Conservation (phyloP, 2,113 vertebrate species). For the Bujurquina vittata region DNA sequence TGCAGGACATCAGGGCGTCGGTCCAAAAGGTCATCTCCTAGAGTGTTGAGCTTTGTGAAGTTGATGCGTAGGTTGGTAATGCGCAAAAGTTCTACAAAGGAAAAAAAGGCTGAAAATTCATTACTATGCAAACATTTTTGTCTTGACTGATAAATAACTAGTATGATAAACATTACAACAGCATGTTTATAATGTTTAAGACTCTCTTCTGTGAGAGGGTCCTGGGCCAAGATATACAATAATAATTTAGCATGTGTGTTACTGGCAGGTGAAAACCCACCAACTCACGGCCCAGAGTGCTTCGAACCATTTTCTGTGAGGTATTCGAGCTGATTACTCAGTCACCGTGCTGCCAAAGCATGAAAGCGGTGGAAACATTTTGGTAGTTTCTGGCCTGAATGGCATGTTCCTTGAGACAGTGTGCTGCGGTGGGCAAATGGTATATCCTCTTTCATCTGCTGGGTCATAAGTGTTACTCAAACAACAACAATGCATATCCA, state of each 20-base stretch:
- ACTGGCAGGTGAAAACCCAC: too few relatives aligned
- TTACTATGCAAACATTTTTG: neutral
- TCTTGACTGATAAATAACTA: neutral
- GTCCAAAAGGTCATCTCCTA: conserved; percentile 82
- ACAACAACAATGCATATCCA: neutral
- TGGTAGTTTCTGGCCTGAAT: neutral
- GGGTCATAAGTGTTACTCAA: neutral
- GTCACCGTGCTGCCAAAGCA: neutral
- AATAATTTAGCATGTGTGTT: too few relatives aligned
- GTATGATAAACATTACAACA: too few relatives aligned
- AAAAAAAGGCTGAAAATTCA: neutral
- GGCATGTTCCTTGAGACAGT: neutral
- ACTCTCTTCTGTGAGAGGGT: too few relatives aligned
- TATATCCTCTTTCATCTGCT: neutral
- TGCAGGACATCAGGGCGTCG: conserved; percentile 79
- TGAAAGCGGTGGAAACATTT: neutral
- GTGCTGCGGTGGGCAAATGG: neutral
- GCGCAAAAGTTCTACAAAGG: conserved; percentile 75
- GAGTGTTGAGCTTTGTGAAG: conserved; percentile 84
- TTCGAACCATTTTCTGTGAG: too few relatives aligned
- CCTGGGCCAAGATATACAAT: too few relatives aligned
- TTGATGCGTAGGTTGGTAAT: conserved; percentile 85
- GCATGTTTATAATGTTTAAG: too few relatives aligned
- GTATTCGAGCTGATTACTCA: neutral
- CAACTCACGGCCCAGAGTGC: too few relatives aligned